phyloP scores from a whole-genome alignment of 2,888 invertebrate species.

The Muschampia plurimacula region DNA sequence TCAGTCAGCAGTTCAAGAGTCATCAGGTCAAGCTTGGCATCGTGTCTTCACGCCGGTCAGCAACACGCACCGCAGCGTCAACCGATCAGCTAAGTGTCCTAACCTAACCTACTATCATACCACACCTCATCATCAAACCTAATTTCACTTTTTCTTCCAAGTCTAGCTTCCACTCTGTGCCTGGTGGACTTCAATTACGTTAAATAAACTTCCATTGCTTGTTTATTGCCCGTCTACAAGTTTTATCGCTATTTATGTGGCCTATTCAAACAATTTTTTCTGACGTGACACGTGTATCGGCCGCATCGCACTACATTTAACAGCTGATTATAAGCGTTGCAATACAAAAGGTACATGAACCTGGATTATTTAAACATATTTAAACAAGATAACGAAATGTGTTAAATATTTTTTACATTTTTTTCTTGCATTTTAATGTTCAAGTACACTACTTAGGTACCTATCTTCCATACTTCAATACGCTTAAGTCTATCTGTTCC shows the following conservation, averaged over 20 bases:
- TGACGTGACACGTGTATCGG: too few relatives aligned
- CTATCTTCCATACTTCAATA: not conserved
- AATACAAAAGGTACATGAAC: too few relatives aligned
- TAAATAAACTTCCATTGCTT: not conserved
- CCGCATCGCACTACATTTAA: too few relatives aligned
- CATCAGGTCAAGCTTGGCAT: not conserved
- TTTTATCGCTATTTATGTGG: not conserved
- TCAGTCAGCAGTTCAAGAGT: not conserved
- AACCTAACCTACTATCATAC: not conserved
- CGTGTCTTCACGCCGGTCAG: slow-evolving; percentile 15
- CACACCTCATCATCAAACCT: not conserved
- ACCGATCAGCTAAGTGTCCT: slow-evolving; percentile 23
- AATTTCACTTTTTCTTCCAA: not conserved
- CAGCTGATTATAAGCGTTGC: too few relatives aligned
- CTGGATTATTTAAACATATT: too few relatives aligned
- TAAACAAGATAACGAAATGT: too few relatives aligned
- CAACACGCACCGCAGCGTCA: slow-evolving; percentile 16
- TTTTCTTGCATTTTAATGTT: not conserved
- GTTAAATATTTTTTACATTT: not conserved
- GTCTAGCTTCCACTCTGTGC: slow-evolving; percentile 9
- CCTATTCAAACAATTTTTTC: not conserved
- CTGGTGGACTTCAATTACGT: slow-evolving; percentile 9
- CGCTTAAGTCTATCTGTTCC: not conserved
- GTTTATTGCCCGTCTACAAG: not conserved
- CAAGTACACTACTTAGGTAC: not conserved